Evolutionary conservation across 2,888 invertebrate genomes (phyloP), one percentile per base, ranked within the genome.

Genomic region (Thecocarcelia acutangulata): DNA sequence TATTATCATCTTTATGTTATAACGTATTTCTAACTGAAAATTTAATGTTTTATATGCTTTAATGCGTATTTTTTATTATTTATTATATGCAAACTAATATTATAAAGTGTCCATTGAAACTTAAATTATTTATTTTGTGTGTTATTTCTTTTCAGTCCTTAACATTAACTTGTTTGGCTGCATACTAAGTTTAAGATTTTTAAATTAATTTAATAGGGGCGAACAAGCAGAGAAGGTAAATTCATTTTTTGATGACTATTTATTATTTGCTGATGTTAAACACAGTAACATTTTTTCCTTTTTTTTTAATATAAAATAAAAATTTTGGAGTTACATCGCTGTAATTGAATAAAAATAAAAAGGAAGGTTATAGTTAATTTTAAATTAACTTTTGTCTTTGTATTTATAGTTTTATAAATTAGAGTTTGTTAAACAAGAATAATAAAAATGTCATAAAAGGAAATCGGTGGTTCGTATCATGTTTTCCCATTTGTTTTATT

Each of bases 1-100:
- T 58, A 50, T 74, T 69, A 72, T 54, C 66, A 44, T 63, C 46
- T 74, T 70, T 72, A 59, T 64, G 56, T 74, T 78, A 69, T 69
- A 77, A 48, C 59, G 74, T 69, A 59, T 61, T 78, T 66, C 59
- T 80, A 80, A 66, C 76, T 78, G 74, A 82, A 69, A 75, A 64
- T 82, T 48, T 52, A 61, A 40, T 76, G 4, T 69, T 12, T 40
- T 63, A 28, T 63, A 33, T 73, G 28, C 11, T 40, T 42, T 15
- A 52, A 28, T 54, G 52, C 24, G 6, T 54, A 42, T 42, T 42
- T 21, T 37, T 15, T 73, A n/a, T 66, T 79, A n/a, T 70, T 46
- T 72, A 79, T 69, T 69, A 44, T 50, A 56, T 66, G 82, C 59
- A 78, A 82, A 82, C 54, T 74, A 75, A 70, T 69, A 61, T 54